Base-by-base conservation (phyloP, 2,797 vertebrate genomes). In the Schizopygopsis pylzovi region DNA sequence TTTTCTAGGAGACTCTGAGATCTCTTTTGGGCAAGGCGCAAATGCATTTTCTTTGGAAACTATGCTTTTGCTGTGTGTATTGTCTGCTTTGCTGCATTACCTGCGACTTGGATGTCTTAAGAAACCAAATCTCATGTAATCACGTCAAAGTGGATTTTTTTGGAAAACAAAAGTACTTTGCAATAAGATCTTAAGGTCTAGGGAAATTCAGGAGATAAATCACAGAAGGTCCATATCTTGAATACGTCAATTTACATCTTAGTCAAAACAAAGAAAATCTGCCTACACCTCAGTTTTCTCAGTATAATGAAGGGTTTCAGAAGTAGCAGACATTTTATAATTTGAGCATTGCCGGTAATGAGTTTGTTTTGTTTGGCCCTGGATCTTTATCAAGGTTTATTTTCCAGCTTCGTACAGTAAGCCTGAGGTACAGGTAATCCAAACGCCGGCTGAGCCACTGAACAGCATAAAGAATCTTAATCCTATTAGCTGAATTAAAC, bases 81-180 rank as follows among this genome's bases (percentile, higher is more conserved):
- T 67, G 90, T 79, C 79, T 85, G 89, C 92, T 93, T 91, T 56
- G 81, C 79, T 86, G 87, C 88, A 92, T 89, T 91, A 92, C 92
- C 89, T 92, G 90, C 87, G 91, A 93, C 91, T 95, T 93, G 93
- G 93, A 94, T 90, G 84, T 90, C 87, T 80, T 28, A 54, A 88
- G 75, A 56, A 92, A 90, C 87, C 91, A 91, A 94, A 94, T 94
- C 92, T 93, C 89, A 91, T 92, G 88, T 94, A 95, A 95, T 94
- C 89, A 72, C 22, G 75, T 73, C 89, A 81, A 89, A 92, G 93
- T 92, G 89, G 92, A 91, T 92, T 92, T 90, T 93, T 93, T 91
- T 92, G 77, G 92, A 92, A 92, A 90, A 93, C 91, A 93, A 93
- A 93, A 90, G 33, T 89, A 92, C 91, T 91, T 93, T 92, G 91